Base-by-base conservation (phyloP, 2,888 invertebrate species). In the Loripinus fragilis region DNA sequence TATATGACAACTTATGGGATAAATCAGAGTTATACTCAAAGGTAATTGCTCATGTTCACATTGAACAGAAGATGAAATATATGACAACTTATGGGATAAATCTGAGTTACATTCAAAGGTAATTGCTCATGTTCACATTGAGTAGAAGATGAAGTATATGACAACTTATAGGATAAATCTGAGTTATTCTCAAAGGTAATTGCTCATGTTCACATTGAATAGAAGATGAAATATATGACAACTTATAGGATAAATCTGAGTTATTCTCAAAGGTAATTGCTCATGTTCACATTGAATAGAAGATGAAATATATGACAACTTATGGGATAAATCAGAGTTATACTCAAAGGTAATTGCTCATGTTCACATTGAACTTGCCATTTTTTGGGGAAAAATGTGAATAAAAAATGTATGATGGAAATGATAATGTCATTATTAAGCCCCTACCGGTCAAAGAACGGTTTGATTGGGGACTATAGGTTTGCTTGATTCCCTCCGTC, bases 1-100 rank as follows among this genome's bases (percentile, higher is more conserved):
- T 45, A 20, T 45, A 20, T 45, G 45, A 20, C 20, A 52, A 52
- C 25, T 33, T 60, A 17, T 60, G 60, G 60, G 33, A 30, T 5
- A 30, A 60, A 23, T 60, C 60, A 20, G 60, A 60, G 23, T 60
- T 60, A 33, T 60, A 60, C 17, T 12, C 33, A 17, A 60, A 60
- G 23, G 52, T 52, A 52, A 28, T 25, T 25, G 55, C 55, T 17
- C 28, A 28, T 55, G 55, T n/a, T n/a, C n/a, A n/a, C n/a, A n/a
- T n/a, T n/a, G 55, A 7, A 10, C 28, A 8, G 28, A 25, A 28
- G 55, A 55, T 20, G 55, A 28, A 55, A 5, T 20, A 20, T 55
- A 55, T 55, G 55, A 55, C 28, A 55, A 55, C 20, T 33, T 60
- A 17, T 60, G 60, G 60, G 33, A 30, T 5, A 30, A 60, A 23